Base-by-base conservation (phyloP, 2,797 vertebrate species). In the Pachyuromys duprasi region DNA sequence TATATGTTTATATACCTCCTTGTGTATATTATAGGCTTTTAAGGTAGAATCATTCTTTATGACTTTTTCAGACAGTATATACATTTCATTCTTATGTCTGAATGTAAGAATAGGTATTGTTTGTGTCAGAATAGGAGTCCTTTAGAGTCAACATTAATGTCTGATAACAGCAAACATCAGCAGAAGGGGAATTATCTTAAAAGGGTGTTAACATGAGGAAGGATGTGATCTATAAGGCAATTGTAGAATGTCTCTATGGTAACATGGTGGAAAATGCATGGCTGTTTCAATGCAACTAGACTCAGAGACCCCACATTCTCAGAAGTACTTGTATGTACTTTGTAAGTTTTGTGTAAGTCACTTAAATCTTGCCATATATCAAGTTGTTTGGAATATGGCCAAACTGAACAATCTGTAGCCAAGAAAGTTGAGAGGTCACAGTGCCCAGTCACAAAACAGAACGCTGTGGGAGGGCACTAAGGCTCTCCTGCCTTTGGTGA, bases 351-450 rank as follows among this genome's bases (percentile, higher is more conserved):
- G 39, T 95, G 65, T 91, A 75, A 90, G 92, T 96, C 95, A 96
- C 90, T 96, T 96, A 96, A 95, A 95, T 96, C 93, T 97, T 96
- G 90, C 92, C 91, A 79, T 92, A 78, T 84, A 97, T 95, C 93
- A 97, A 88, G 75, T 92, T 95, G 89, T 96, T 97, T 86, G 95
- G 93, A 95, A 94, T 84, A 70, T 7, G 18, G 92, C 94, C 96
- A 97, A 97, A 83, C 75, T 74, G 96, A 97, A 95, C 94, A 97
- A 93, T 96, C 97, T 91, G 5, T 39, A 96, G 92, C 75, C 82
- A 93, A 80, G 83, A 92, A 31, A 89, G 55, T 94, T 94, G 86
- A 97, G 95, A 95, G 95, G 91, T 95, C 90, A 87, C 69, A 91
- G 86, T 95, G 88, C 72, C 78, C 97, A 91, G 95, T 92, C 93